Percentiles rank a stretch among this genome's conserved stretches.
phyloP scores from a whole-genome alignment of 2,797 vertebrate species.

The Brachymystax lenok region DNA sequence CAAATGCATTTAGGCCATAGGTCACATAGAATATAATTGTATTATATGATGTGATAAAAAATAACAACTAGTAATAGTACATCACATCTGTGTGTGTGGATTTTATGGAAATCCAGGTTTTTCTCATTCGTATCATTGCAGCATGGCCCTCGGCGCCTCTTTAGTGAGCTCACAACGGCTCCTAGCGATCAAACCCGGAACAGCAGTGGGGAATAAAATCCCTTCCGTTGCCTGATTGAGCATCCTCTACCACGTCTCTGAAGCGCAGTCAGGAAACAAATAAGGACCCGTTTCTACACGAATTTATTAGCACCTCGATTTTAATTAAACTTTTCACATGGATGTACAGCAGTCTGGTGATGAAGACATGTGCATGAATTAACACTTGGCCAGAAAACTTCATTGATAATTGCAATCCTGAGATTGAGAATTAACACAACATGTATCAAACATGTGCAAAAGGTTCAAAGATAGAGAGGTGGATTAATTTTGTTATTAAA shows the following conservation, averaged over 20 bases:
- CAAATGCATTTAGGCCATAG: not conserved
- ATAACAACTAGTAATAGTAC: not conserved
- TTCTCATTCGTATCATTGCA: not conserved
- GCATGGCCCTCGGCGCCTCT: slow-evolving; percentile 36
- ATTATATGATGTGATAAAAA: not conserved
- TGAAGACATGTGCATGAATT: not conserved
- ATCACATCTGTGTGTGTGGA: not conserved
- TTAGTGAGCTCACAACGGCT: slow-evolving; percentile 66
- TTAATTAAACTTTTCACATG: not conserved
- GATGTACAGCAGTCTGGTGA: not conserved
- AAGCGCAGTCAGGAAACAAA: not conserved
- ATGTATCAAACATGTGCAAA: not conserved
- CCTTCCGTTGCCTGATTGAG: not conserved
- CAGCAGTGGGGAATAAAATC: slow-evolving; percentile 36
- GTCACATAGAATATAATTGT: not conserved
- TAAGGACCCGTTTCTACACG: not conserved
- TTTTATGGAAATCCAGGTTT: slow-evolving; percentile 18
- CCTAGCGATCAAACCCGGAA: slow-evolving; percentile 64
- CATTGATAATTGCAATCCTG: not conserved
- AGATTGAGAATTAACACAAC: not conserved
- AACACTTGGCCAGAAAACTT: not conserved
- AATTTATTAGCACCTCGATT: not conserved
- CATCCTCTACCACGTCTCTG: slow-evolving; percentile 16
- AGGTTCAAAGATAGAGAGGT: not conserved
- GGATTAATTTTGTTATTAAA: not conserved